Base-by-base conservation (phyloP, 2,888 invertebrate species). In the Catocala nupta region DNA sequence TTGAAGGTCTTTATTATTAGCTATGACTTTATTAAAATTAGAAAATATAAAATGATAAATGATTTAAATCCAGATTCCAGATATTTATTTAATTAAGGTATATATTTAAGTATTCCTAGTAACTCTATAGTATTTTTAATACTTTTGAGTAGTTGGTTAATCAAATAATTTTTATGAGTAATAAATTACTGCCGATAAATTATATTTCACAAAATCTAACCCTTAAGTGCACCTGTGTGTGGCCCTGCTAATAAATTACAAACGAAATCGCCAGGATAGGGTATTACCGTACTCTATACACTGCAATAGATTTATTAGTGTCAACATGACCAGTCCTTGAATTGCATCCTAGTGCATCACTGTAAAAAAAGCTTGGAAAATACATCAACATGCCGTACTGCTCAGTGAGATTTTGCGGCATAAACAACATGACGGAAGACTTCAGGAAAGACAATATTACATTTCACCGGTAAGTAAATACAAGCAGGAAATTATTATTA, bases 231-330 rank as follows among this genome's bases (percentile, higher is more conserved):
- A 25, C 1, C 25, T 25, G 25, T 33, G 48, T 49, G 48, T 49
- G 48, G 48, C 48, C 48, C 25, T 33, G 48, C 48, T 4, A 16
- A 49, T 49, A 49, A 49, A 49, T 49, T 49, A 49, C 48, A 49
- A 33, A 4, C 8, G 7, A 25, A 49, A 47, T 47, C 33, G 33
- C 48, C 33, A 10, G 48, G 48, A 49, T 9, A 49, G 48, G 48
- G 48, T 25, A 49, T 49, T 49, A 49, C 45, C 13, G 25, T 25
- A 12, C 48, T 33, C 48, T 33, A 49, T 49, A 8, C 47, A 16
- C 6, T 10, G 10, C 16, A 25, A 33, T 33, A 49, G 11, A 25
- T 25, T 25, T 25, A 25, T 25, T 25, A 25, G 25, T 25, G 25
- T 25, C 25, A 11, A 9, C 33, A 16, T n/a, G 8, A 4, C 5